Percentiles rank a stretch among this genome's conserved stretches.
Conservation (phyloP, 1,140 invertebrate species). For the Micrasema minimum region DNA sequence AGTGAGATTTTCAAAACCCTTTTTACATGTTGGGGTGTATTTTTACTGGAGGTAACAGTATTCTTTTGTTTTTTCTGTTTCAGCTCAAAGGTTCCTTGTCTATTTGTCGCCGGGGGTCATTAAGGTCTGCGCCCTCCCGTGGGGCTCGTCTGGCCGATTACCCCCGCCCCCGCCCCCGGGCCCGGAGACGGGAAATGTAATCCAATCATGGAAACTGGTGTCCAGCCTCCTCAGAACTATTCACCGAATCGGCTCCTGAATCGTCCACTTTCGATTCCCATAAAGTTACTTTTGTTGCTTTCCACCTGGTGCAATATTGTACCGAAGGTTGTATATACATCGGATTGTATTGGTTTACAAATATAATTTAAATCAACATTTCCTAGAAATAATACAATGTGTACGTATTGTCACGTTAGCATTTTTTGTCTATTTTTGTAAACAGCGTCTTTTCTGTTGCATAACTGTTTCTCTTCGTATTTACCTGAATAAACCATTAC, state of each 20-base stretch:
- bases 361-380: too few species aligned
- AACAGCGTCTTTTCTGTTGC: too few species aligned
- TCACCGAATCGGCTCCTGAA: neutral
- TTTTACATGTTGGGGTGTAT: too few species aligned
- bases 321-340: neutral
- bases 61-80: too few species aligned
- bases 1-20: too few species aligned
- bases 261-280: slow-evolving; percentile 21
- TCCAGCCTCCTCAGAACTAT: slow-evolving; percentile 26
- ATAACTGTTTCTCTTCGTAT: too few species aligned
- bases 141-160: slow-evolving; percentile 53
- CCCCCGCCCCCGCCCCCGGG: slow-evolving; percentile 37
- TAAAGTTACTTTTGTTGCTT: slow-evolving; percentile 7
- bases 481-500: too few species aligned
- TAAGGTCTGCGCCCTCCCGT: slow-evolving; percentile 48
- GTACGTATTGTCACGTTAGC: too few species aligned
- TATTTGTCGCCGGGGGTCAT: slow-evolving; percentile 54
- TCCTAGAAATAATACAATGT: too few species aligned
- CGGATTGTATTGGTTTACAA: too few species aligned
- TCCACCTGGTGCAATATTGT: slow-evolving; percentile 16
- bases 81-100: slow-evolving; percentile 46
- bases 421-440: too few species aligned
- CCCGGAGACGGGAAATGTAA: slow-evolving; percentile 34
- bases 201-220: slow-evolving; percentile 54
- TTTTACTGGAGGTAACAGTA: too few species aligned